Base-by-base conservation (phyloP, 2,888 invertebrate genomes). In the Pinctada fucata region DNA sequence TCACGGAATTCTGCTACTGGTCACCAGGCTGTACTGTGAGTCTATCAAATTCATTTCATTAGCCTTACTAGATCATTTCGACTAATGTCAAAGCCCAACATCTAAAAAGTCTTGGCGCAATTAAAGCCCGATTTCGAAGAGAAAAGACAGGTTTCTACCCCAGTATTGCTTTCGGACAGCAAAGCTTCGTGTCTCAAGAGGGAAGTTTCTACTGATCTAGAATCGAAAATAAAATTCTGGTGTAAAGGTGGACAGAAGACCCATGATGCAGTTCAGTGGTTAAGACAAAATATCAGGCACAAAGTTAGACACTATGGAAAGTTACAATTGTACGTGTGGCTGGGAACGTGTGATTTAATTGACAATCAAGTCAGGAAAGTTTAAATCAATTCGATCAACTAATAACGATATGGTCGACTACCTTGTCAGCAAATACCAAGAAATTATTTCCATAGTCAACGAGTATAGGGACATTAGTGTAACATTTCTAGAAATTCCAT, bases 161-260 rank as follows among this genome's bases (percentile, higher is more conserved):
- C 58, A 10, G 58, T 58, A 6, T 58, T 58, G 13, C 13, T 58
- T 10, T 58, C 58, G 13, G 58, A 58, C 58, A 58, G 58, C 58
- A 58, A 58, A 58, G 58, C 0, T 13, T 31, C 31, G 31, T 31
- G 31, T 31, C 31, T 31, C 31, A 31, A 31, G 31, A 31, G 31
- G 13, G 6, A 58, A 58, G 58, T 58, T 10, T 10, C 58, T 13
- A 58, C 58, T 58, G 58, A 58, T 10, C 13, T 58, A 58, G 58
- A 58, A 58, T 6, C 1, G 13, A 6, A 58, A 58, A 58, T 58
- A 58, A 58, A 58, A 58, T 58, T 58, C 13, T 58, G 6, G 58
- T 58, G 58, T 58, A 58, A 58, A 58, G 58, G 58, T 58, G 58
- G 58, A 58, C 58, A 58, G 58, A 58, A 58, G 13, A 58, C 13